These are phyloP conservation scores for Timandra comae DNA, from an alignment of 2,888 invertebrate genomes.

Conservation along the genomic window DNA sequence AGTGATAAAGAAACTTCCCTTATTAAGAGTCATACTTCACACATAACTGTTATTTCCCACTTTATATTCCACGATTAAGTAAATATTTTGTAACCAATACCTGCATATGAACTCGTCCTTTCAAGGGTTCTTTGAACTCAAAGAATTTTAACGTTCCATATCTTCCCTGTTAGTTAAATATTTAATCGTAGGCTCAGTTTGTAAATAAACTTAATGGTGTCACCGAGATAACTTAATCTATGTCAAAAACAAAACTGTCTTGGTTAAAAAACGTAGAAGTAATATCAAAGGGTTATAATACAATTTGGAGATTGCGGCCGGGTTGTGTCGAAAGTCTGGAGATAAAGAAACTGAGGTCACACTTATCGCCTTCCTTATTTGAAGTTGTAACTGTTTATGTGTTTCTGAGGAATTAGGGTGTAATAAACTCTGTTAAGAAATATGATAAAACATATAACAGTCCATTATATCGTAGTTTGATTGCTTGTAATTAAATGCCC, in stretches of 20 bases:
- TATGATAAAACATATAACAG: too few species aligned
- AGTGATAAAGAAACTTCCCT: slow-evolving; percentile 23
- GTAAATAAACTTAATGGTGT: too few species aligned
- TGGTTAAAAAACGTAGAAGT: slow-evolving; percentile 6
- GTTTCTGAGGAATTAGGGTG: slow-evolving; percentile 23
- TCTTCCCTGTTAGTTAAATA: too few species aligned
- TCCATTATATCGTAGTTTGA: too few species aligned
- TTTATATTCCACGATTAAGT: slow-evolving; percentile 16
- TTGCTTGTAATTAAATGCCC: too few species aligned
- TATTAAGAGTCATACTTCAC: slow-evolving; percentile 22
- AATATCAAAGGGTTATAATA: slow-evolving; percentile 27
- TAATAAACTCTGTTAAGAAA: slow-evolving; percentile 15
- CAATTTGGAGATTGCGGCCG: slow-evolving; percentile 28
- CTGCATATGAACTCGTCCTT: too few species aligned
- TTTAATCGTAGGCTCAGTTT: too few species aligned
- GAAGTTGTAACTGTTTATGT: slow-evolving; percentile 29
- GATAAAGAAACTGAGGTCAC: slow-evolving; percentile 31
- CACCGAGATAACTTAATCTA: slow-evolving; percentile 1
- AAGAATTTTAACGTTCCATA: too few species aligned
- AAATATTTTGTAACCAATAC: too few species aligned
- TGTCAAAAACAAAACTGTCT: slow-evolving; percentile 8
- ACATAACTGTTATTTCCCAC: slow-evolving; percentile 19
- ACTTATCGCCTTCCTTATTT: slow-evolving; percentile 40
- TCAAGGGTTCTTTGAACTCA: too few species aligned
- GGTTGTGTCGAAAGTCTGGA: slow-evolving; percentile 21